Conservation (phyloP, 2,888 invertebrate species). For the Cantharis lateralis region DNA sequence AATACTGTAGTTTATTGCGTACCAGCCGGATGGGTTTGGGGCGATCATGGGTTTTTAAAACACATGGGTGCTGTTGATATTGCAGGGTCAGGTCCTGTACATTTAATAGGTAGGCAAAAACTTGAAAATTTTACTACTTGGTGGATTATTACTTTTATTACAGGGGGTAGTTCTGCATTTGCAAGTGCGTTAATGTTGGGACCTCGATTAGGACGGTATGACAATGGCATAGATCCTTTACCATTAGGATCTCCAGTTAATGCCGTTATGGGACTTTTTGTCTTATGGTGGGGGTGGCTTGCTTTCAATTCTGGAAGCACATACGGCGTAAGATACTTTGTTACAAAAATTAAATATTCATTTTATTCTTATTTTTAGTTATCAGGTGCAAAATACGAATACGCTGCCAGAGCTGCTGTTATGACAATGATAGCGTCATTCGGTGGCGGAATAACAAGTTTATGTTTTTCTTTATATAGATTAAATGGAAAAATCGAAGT, state of each 20-base stretch:
- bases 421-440: constrained; percentile 91
- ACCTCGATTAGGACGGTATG: constrained; percentile 84
- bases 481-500: constrained; percentile 77
- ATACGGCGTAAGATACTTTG: constrained; percentile 64
- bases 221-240: constrained; percentile 72
- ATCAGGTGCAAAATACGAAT: constrained; percentile 87
- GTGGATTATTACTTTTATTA: constrained; percentile 13
- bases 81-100: constrained; percentile 90
- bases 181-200: constrained; percentile 90
- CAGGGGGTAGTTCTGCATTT: constrained; percentile 75
- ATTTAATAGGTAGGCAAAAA: constrained; percentile 70
- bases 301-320: constrained; percentile 94
- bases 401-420: constrained; percentile 86
- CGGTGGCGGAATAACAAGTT: constrained; percentile 80
- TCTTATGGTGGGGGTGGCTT: constrained; percentile 97
- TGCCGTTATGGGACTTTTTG: constrained; percentile 89
- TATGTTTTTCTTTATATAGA: constrained; percentile 66
- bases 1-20: constrained; percentile 91
- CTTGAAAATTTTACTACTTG: too few relatives aligned
- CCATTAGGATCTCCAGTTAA: constrained; percentile 89
- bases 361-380: constrained; percentile 55
- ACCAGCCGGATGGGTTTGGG: constrained; percentile 94
- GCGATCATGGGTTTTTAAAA: constrained; percentile 83
- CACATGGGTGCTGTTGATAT: constrained; percentile 88
- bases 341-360: background rate